Percentiles rank a stretch among this genome's conserved stretches.
Evolutionary conservation across 2,113 vertebrate genomes (phyloP).

Genomic region (Camelus dromedarius): DNA sequence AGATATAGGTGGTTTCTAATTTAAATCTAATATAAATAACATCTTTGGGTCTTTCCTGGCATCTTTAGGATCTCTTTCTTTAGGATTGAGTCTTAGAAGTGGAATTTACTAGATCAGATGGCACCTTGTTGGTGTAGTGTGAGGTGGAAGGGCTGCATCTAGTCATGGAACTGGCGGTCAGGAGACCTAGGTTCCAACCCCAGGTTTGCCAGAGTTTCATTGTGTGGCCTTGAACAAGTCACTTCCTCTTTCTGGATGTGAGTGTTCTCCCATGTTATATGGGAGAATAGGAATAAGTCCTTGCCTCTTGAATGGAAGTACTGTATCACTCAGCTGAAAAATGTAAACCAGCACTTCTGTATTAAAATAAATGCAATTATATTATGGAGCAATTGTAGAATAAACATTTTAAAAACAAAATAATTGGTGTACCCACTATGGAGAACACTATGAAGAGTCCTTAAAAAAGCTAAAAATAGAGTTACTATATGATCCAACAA

Average conservation of each 20-base stretch:
- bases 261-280: background rate
- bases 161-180: no score
- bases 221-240: background rate
- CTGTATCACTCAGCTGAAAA: background rate
- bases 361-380: background rate
- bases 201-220: background rate
- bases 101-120: background rate
- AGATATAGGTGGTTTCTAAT: background rate
- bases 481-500: no score
- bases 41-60: background rate
- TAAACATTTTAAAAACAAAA: background rate
- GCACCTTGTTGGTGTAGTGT: background rate
- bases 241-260: background rate
- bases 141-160: background rate
- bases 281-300: background rate
- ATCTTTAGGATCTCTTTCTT: background rate
- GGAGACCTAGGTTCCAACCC: background rate
- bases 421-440: no score
- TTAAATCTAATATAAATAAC: background rate
- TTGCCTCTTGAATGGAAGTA: background rate
- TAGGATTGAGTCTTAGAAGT: background rate
- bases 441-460: no score
- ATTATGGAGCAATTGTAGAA: background rate
- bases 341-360: background rate
- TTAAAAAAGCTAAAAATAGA: no score